phyloP scores from a whole-genome alignment of 2,888 invertebrate species.

The Isoperla grammatica region DNA sequence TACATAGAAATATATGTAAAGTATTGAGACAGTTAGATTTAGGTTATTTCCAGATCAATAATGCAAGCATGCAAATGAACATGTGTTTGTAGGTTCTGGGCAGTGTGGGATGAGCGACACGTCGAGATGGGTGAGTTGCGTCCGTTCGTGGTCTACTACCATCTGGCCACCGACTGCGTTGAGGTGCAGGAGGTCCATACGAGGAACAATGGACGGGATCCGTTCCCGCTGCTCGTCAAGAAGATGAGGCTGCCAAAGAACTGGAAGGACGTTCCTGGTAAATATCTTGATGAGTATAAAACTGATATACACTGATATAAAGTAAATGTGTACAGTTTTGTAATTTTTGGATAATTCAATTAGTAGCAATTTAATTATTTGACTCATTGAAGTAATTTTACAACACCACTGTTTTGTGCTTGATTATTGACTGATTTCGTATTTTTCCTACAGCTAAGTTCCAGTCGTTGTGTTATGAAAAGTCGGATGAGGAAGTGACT shows the following conservation, averaged over 20 bases:
- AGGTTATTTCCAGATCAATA: too few relatives aligned
- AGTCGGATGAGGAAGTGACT: conserved; percentile 62
- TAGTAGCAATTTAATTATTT: not conserved
- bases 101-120: conserved; percentile 48
- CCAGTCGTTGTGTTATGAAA: conserved; percentile 63
- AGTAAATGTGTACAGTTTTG: too few relatives aligned
- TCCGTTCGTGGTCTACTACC: conserved; percentile 66
- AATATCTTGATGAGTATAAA: conserved; percentile 21
- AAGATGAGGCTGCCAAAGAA: conserved; percentile 72
- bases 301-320: conserved; percentile 40
- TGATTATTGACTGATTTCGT: too few relatives aligned
- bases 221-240: conserved; percentile 65
- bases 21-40: not conserved
- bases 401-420: not conserved
- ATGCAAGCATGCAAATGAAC: not conserved
- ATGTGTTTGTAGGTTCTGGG: conserved; percentile 43
- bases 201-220: conserved; percentile 69
- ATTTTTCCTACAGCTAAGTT: conserved; percentile 48
- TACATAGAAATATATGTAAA: not conserved
- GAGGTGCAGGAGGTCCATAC: conserved; percentile 68
- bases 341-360: too few relatives aligned
- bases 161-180: conserved; percentile 74
- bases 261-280: conserved; percentile 57
- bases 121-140: conserved; percentile 44
- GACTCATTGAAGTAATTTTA: not conserved